Evolutionary conservation across 1,140 invertebrate genomes (phyloP).

Genomic region (Sipha flava): DNA sequence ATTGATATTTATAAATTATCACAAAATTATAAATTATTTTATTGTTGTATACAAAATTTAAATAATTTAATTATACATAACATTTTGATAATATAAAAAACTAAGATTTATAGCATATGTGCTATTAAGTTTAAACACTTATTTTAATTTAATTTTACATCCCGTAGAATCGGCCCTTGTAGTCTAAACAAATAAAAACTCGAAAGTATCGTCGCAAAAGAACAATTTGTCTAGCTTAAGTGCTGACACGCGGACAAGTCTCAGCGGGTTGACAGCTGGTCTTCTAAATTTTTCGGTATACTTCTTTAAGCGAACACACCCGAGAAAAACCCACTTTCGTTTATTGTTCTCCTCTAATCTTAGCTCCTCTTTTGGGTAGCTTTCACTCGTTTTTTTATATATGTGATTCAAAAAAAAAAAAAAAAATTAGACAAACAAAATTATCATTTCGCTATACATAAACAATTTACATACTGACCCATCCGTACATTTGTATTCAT

Average conservation of each 20-base stretch:
- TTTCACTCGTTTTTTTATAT: slow-evolving; percentile 2
- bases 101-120: too few species aligned
- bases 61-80: too few species aligned
- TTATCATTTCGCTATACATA: not conserved
- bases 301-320: slow-evolving; percentile 13
- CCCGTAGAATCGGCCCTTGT: not conserved
- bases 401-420: slow-evolving; percentile 4
- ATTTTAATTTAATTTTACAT: not conserved
- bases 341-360: slow-evolving; percentile 10
- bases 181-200: slow-evolving; percentile 23
- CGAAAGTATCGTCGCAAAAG: not conserved
- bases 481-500: not conserved
- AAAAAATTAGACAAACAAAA: slow-evolving; percentile 8
- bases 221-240: slow-evolving; percentile 32
- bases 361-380: not conserved
- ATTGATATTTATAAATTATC: not conserved
- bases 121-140: not conserved
- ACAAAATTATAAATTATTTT: too few species aligned
- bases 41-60: too few species aligned
- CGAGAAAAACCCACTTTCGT: slow-evolving; percentile 5
- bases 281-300: not conserved
- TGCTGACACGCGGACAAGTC: slow-evolving; percentile 16
- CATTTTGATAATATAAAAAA: too few species aligned
- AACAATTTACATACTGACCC: slow-evolving; percentile 3
- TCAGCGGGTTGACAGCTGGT: slow-evolving; percentile 9